phyloP scores from a whole-genome alignment of 2,113 vertebrate genomes.

The Epinephelus fuscoguttatus region DNA sequence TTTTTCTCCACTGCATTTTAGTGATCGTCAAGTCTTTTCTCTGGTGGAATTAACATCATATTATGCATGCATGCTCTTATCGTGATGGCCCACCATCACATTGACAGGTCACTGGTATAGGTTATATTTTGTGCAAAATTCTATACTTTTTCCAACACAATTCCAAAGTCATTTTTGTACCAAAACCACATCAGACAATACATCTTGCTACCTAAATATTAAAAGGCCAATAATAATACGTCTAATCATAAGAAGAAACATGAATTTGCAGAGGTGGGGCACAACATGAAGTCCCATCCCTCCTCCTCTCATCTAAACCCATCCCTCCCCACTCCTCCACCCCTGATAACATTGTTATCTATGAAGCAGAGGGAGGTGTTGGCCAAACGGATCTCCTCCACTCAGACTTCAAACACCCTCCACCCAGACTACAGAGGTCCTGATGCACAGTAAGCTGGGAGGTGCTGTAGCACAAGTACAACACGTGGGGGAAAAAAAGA shows the following conservation, averaged over 20 bases:
- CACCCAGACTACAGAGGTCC: not conserved
- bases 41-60: too few relatives aligned
- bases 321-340: slow-evolving; percentile 34
- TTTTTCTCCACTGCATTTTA: too few relatives aligned
- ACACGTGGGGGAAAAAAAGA: not conserved
- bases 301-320: slow-evolving; percentile 15
- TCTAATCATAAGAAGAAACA: not conserved
- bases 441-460: not conserved
- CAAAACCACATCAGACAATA: not conserved
- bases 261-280: not conserved
- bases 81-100: too few relatives aligned
- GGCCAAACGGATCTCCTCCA: slow-evolving; percentile 30
- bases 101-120: too few relatives aligned
- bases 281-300: not conserved
- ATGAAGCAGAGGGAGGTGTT: slow-evolving; percentile 38
- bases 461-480: not conserved
- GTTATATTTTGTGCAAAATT: not conserved
- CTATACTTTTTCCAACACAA: too few relatives aligned
- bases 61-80: too few relatives aligned
- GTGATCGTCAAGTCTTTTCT: too few relatives aligned
- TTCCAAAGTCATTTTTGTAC: too few relatives aligned
- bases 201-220: not conserved
- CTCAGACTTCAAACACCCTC: not conserved
- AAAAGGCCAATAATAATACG: not conserved
- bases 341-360: slow-evolving; percentile 69